Evolutionary conservation across 2,113 vertebrate species (phyloP).

Genomic region (Bos taurus): DNA sequence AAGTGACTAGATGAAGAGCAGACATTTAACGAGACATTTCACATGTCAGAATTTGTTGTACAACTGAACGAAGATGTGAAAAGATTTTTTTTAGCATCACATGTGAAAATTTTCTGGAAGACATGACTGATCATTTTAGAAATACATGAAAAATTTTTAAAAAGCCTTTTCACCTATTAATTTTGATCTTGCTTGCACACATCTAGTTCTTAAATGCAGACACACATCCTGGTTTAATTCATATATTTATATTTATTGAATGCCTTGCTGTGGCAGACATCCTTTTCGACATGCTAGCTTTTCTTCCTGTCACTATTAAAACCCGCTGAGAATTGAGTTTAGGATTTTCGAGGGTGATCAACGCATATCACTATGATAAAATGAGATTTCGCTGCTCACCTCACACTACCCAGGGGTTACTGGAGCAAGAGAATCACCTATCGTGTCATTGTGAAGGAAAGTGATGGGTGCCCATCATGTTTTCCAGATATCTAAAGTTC

Average conservation of each 20-base stretch:
- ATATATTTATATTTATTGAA: background rate
- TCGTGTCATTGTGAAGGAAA: background rate
- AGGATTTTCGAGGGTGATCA: background rate
- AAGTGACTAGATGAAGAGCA: background rate
- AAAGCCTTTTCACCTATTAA: background rate
- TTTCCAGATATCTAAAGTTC: background rate
- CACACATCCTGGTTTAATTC: background rate
- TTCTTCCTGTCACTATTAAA: background rate
- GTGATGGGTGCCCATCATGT: background rate
- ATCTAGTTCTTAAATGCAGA: background rate
- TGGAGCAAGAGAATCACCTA: background rate
- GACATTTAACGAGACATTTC: background rate
- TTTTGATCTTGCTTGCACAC: background rate
- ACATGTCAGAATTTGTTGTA: background rate
- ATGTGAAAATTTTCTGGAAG: background rate
- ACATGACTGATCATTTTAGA: background rate
- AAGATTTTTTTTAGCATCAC: background rate
- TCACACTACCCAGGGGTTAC: background rate
- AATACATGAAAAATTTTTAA: background rate
- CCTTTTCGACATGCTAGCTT: background rate
- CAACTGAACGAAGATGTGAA: background rate
- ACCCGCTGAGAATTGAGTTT: background rate
- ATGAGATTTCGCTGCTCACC: background rate
- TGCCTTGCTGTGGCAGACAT: background rate
- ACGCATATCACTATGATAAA: accelerated